phyloP scores from a whole-genome alignment of 2,113 vertebrate genomes.

The Butastur rufipennis region DNA sequence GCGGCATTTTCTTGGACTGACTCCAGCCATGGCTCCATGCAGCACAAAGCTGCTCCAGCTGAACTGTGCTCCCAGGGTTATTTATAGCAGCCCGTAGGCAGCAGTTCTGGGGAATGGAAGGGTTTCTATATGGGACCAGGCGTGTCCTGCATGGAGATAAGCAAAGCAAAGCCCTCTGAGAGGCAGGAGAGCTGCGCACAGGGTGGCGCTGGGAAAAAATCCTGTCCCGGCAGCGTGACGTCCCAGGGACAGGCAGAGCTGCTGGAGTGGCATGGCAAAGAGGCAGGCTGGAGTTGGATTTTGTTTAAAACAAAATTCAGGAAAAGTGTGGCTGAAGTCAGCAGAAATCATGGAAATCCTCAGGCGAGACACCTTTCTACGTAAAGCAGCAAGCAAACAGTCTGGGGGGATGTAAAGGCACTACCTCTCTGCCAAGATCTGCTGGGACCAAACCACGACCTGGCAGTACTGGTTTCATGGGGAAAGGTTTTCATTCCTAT shows the following conservation, averaged over 20 bases:
- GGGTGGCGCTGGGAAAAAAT: background rate
- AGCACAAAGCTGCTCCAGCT: constrained; percentile 43
- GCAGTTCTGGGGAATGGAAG: background rate
- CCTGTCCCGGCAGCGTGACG: rapidly evolving
- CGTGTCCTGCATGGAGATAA: background rate
- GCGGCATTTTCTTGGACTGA: constrained; percentile 40
- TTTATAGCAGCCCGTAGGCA: constrained; percentile 53
- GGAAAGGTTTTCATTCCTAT: background rate
- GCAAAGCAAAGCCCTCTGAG: background rate
- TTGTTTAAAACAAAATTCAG: background rate
- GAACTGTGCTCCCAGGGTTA: constrained; percentile 50
- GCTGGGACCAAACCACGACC: background rate
- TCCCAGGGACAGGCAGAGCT: rapidly evolving
- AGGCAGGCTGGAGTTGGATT: background rate
- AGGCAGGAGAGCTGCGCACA: rapidly evolving
- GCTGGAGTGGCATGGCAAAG: background rate
- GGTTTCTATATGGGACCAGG: background rate
- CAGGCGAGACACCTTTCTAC: background rate
- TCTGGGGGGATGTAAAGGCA: background rate
- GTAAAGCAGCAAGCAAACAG: background rate
- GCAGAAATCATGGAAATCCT: background rate
- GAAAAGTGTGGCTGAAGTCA: background rate
- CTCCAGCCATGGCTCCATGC: constrained; percentile 44
- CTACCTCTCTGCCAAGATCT: background rate
- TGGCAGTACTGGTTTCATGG: background rate